Evolutionary conservation across 1,140 invertebrate genomes (phyloP), one percentile per base, ranked within the genome.

Genomic region (Pogonognathellus flavescens): DNA sequence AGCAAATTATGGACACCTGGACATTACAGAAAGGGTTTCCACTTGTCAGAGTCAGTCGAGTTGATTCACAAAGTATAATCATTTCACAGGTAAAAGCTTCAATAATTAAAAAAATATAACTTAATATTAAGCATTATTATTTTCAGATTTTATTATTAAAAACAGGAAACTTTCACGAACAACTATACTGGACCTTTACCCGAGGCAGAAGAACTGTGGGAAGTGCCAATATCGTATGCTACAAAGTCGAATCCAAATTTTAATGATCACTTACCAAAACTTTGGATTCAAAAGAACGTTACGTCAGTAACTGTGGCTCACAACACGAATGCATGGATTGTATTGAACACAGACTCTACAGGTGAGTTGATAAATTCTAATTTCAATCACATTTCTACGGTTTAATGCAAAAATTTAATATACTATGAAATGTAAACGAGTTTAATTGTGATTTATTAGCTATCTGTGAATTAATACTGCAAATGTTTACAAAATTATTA

Each of bases 1-100:
- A 93, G 87, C 92, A 93, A 82, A 95, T 97, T 49, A 96, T 96
- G 95, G 95, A 98, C 88, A 97, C 96, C 0, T 98, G 97, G 97
- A 97, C 96, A 0, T 90, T 97, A 10, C 96, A 97, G 91, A 96
- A 94, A 85, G 95, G 95, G 0, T 97, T 95, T 90, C 97, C 97
- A 1, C 93, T 97, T 0, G 91, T 98, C 0, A 95, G 93, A 1
- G 93, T 97, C 0, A 93, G 88, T 0, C 92, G 93, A 82, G 90
- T 80, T 13, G 20, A 20, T 9, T 14, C 2, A 41, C 66, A 55
- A 18, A 55, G 18, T 14, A 53, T 86, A 55, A 59, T 70, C 41
- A 55, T 88, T 31, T 91, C 90, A 18, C 94, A 95, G 90, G 92
- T 93, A 62, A 22, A 62, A 25, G 1, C 1, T 14, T 0, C n/a